Conservation (phyloP, 2,797 vertebrate species). For the Myiotriccus ornatus region DNA sequence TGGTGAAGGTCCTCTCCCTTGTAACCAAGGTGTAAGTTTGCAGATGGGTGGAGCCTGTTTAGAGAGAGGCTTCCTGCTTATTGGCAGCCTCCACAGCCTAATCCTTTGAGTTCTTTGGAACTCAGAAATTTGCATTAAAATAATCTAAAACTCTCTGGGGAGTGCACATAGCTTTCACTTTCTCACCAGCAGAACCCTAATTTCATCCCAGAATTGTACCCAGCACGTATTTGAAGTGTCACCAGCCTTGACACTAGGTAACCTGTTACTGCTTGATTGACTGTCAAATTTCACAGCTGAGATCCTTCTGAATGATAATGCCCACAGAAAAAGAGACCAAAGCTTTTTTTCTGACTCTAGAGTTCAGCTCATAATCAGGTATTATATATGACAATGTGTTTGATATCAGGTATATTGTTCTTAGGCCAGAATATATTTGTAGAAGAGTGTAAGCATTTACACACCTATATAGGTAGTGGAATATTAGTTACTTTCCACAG, state of each 20-base stretch:
- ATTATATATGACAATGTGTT: background rate
- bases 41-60: background rate
- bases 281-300: slow-evolving; percentile 22
- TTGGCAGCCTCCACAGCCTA: background rate
- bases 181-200: background rate
- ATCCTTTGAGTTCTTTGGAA: background rate
- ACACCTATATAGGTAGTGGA: background rate
- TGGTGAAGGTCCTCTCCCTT: background rate
- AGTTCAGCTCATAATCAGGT: background rate
- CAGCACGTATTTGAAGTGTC: background rate
- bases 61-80: background rate
- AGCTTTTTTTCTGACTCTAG: background rate
- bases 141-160: background rate
- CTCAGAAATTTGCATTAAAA: background rate
- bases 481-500: background rate
- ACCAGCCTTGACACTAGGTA: background rate
- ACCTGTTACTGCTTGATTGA: background rate
- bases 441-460: background rate
- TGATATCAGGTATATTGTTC: background rate
- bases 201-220: background rate
- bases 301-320: background rate
- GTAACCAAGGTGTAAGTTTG: background rate
- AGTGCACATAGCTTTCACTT: background rate
- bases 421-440: background rate
- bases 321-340: background rate